A percentile compares a stretch with the other conserved stretches of the same genome.
Conservation (phyloP, 2,888 invertebrate species). For the Eupithecia tripunctaria region DNA sequence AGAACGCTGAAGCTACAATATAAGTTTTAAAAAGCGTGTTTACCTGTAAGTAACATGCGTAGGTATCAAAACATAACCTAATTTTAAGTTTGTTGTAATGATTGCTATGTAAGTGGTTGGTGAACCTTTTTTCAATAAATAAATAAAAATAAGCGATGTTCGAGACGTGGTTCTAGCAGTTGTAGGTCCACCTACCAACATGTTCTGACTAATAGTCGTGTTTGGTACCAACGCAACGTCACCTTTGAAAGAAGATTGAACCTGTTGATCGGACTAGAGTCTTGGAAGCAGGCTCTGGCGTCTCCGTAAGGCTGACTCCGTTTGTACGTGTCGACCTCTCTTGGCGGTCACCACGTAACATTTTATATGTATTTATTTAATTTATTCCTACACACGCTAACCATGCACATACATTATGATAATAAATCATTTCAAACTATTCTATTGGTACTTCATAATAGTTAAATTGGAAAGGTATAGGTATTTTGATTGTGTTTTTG, state of each 20-base stretch:
- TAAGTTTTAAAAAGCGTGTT: too few relatives aligned
- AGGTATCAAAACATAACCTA: too few relatives aligned
- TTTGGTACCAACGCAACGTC: background rate
- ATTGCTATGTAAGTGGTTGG: too few relatives aligned
- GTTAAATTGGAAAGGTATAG: conserved; percentile 6
- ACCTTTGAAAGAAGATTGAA: background rate
- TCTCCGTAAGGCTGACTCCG: background rate
- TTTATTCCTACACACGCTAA: conserved; percentile 56
- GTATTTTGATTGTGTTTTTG: conserved; percentile 2
- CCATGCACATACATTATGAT: conserved; percentile 24
- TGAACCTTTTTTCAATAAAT: too few relatives aligned
- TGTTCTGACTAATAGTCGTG: background rate
- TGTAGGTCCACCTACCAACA: background rate
- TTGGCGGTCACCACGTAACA: conserved; percentile 61
- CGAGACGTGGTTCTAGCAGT: background rate
- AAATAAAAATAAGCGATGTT: too few relatives aligned
- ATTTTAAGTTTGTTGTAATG: too few relatives aligned
- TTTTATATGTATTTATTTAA: conserved; percentile 65
- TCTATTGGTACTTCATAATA: conserved; percentile 2
- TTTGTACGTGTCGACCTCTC: conserved; percentile 62
- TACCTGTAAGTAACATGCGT: too few relatives aligned
- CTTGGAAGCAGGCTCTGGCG: background rate
- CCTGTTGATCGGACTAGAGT: background rate
- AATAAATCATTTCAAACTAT: conserved; percentile 36
- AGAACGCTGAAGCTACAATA: background rate